Percentiles rank a stretch among this genome's conserved stretches.
Evolutionary conservation across 2,113 vertebrate genomes (phyloP).

Genomic region (Arvicanthis niloticus): DNA sequence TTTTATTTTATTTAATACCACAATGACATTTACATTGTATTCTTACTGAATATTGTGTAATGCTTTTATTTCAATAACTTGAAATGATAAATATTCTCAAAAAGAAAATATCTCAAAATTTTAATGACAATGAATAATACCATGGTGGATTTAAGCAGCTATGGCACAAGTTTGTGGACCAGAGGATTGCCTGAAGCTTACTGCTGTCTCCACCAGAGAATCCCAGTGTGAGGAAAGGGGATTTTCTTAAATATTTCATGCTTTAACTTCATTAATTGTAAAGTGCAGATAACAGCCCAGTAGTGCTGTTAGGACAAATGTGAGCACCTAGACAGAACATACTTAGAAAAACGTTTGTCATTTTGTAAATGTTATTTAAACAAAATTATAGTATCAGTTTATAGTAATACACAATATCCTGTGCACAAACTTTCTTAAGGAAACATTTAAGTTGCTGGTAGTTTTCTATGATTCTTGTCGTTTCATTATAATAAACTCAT

Average conservation of each 20-base stretch:
- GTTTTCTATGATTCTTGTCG: neutral
- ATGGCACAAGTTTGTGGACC: too few relatives aligned
- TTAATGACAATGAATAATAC: neutral
- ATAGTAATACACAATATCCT: neutral
- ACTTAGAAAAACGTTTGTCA: neutral
- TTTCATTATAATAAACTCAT: neutral
- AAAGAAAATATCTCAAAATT: neutral
- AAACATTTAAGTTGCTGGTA: neutral
- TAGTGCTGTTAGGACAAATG: neutral
- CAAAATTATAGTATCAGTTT: neutral
- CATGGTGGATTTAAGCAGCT: neutral
- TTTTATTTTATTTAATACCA: neutral
- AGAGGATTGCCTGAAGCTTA: neutral
- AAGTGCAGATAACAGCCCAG: neutral
- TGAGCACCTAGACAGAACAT: neutral
- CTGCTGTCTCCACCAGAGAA: neutral
- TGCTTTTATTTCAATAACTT: neutral
- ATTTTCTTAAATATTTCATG: neutral
- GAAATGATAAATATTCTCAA: neutral
- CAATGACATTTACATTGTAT: neutral
- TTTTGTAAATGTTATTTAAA: slow-evolving; percentile 1
- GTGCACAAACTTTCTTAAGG: too few relatives aligned
- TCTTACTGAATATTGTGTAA: neutral
- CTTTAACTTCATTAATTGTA: neutral
- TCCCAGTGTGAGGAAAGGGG: neutral